These are phyloP conservation scores for Paralvinella palmiformis DNA, from an alignment of 1,140 invertebrate genomes.

Conservation along the genomic window DNA sequence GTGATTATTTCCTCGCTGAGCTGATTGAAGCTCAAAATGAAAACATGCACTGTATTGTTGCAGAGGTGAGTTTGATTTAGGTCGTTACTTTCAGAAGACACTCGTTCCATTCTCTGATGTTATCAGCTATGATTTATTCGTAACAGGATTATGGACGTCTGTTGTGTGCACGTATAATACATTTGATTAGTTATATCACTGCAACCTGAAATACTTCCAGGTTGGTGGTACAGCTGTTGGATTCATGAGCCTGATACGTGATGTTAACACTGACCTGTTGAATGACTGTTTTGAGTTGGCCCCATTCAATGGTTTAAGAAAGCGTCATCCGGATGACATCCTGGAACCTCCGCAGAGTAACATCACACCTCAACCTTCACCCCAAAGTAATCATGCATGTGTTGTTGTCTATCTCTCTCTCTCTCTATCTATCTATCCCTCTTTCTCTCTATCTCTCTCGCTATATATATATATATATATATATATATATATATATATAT, in stretches of 20 bases:
- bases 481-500: no score
- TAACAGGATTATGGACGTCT: background rate
- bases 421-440: no score
- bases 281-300: constrained; percentile 64
- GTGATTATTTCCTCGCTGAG: constrained; percentile 67
- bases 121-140: background rate
- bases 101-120: background rate
- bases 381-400: no score
- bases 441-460: no score
- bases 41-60: constrained; percentile 48
- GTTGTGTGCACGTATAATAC: background rate
- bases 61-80: constrained; percentile 39
- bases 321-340: constrained; percentile 40
- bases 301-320: constrained; percentile 58
- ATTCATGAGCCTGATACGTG: constrained; percentile 60
- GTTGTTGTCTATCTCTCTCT: no score
- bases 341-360: no score
- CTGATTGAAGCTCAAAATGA: constrained; percentile 58
- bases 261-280: constrained; percentile 59
- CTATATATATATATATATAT: no score
- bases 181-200: background rate
- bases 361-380: no score
- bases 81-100: no score
- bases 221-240: constrained; percentile 51
- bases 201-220: constrained; percentile 25